Base-by-base conservation (phyloP, 1,140 invertebrate species). In the Mizuhopecten yessoensis region DNA sequence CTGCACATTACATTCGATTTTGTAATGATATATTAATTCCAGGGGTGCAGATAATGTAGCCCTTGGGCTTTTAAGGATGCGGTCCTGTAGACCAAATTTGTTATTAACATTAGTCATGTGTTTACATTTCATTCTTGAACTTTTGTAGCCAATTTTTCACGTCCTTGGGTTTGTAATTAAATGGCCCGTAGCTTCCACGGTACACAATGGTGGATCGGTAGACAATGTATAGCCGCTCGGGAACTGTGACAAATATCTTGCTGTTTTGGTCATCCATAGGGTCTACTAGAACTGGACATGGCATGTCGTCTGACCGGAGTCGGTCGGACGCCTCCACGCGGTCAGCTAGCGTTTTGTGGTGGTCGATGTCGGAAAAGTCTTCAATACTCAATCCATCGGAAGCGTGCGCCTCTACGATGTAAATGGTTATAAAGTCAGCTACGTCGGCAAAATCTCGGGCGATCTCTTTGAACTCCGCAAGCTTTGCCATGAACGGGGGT, bases 391-490 rank as follows among this genome's bases (percentile, higher is more conserved):
- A 95, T 5, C 92, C 93, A 36, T 95, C 94, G 0, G 89, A n/a
- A 3, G 95, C 90, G 90, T 95, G 95, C 9, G 94, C 94, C 88
- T 95, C 95, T 87, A 91, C 87, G 3, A 94, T 90, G 88, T 95
- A 95, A 10, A 95, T 92, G 15, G 91, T 91, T 0, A 95, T 34
- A 90, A 95, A 95, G 86, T 95, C 94, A 0, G 92, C 94, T 34
- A 90, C 34, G 86, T 88, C 89, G 87, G 91, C 91, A 86, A 94
- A 95, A 20, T 94, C 88, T 23, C 86, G 11, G 34, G 92, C 90
- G 45, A 94, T 36, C 87, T 89, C 33, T 20, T 92, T 91, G 89
- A 94, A 93, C 57, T 90, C 88, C n/a, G 90, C 92, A 42, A 94
- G 87, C 42, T 93, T 93, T 86, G 88, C 92, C 90, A 95, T 93